Conservation (phyloP, 2,888 invertebrate genomes). For the Camponotus fellah region DNA sequence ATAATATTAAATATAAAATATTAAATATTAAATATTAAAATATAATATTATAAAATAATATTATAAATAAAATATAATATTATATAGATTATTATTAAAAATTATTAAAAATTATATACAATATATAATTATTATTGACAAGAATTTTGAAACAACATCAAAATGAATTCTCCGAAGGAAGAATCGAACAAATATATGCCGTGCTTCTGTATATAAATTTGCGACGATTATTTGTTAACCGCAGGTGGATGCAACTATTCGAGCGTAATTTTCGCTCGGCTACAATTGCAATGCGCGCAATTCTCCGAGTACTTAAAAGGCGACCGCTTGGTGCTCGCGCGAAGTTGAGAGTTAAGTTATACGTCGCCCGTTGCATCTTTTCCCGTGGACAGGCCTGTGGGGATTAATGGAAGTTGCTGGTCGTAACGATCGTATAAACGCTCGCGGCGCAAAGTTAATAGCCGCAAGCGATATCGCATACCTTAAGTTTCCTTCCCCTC, state of each 20-base stretch:
- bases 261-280: not conserved
- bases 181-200: not conserved
- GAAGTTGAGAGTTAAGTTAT: conserved; percentile 29
- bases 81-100: too few species aligned
- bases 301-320: conserved; percentile 39
- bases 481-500: not conserved
- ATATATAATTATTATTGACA: too few species aligned
- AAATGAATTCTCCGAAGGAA: conserved; percentile 1
- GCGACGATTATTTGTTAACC: not conserved
- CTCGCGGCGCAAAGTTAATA: conserved; percentile 51
- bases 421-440: conserved; percentile 57
- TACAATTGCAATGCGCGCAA: not conserved
- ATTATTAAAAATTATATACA: too few species aligned
- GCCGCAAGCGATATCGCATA: conserved; percentile 14
- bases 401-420: conserved; percentile 42
- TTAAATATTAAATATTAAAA: too few species aligned
- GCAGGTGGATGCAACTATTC: not conserved
- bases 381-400: conserved; percentile 26
- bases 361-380: conserved; percentile 28
- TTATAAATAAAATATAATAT: too few species aligned
- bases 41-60: too few species aligned
- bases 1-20: too few species aligned
- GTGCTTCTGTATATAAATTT: not conserved
- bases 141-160: not conserved
- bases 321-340: conserved; percentile 11